phyloP scores from a whole-genome alignment of 2,888 invertebrate species.

The Eupithecia subfuscata region DNA sequence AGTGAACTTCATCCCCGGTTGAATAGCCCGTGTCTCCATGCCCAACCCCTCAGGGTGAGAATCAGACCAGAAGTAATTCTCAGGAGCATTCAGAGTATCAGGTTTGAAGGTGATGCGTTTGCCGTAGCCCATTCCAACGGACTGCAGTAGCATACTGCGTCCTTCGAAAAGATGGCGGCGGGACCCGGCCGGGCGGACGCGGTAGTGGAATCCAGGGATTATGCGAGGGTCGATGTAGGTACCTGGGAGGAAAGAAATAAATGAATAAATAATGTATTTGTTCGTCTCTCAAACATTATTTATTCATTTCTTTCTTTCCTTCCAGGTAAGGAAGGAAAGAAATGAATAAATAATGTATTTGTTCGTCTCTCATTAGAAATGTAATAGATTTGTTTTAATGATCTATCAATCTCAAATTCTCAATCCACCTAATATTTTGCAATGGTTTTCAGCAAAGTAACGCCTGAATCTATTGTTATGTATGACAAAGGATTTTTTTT shows the following conservation, averaged over 20 bases:
- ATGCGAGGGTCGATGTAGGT: constrained; percentile 89
- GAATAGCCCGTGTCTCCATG: constrained; percentile 86
- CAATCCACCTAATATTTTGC: no score
- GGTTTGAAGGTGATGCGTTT: constrained; percentile 90
- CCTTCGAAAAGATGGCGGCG: constrained; percentile 87
- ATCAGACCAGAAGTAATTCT: constrained; percentile 91
- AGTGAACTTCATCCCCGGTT: constrained; percentile 86
- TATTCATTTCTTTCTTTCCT: no score
- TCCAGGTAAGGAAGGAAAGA: constrained; percentile 20
- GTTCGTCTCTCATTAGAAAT: no score
- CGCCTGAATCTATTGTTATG: neutral
- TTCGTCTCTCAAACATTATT: no score
- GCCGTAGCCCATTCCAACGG: constrained; percentile 90
- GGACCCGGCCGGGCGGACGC: constrained; percentile 87
- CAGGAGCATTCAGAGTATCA: constrained; percentile 82
- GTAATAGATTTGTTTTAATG: no score
- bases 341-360: no score
- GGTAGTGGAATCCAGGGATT: constrained; percentile 89
- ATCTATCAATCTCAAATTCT: no score
- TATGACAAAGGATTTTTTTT: neutral
- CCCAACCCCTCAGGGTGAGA: constrained; percentile 89
- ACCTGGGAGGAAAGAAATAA: constrained; percentile 67
- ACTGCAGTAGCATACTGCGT: constrained; percentile 85
- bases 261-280: no score
- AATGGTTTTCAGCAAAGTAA: no score